Evolutionary conservation across 2,888 invertebrate species (phyloP).

Genomic region (Trichopria drosophilae): DNA sequence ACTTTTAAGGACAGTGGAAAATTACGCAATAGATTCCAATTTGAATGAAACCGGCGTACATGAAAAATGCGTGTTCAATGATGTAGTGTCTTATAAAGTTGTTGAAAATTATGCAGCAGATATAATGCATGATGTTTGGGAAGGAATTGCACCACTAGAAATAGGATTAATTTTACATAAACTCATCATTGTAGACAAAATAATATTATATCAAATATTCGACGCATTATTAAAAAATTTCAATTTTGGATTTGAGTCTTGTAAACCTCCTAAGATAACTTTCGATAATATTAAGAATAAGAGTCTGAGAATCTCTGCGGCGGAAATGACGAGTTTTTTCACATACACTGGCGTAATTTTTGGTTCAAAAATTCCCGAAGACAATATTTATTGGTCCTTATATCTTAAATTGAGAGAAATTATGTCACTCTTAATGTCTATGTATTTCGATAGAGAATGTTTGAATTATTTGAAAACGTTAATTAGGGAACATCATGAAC

Average conservation of each 20-base stretch:
- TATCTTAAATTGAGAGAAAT: conserved; percentile 23
- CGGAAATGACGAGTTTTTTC: conserved; percentile 28
- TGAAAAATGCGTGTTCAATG: conserved; percentile 30
- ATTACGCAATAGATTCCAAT: conserved; percentile 28
- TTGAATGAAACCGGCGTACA: conserved; percentile 28
- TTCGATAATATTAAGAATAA: conserved; percentile 22
- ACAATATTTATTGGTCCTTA: conserved; percentile 24
- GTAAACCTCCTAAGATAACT: conserved; percentile 27
- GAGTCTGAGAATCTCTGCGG: conserved; percentile 27
- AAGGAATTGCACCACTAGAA: conserved; percentile 30
- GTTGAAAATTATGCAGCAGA: conserved; percentile 30
- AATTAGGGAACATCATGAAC: conserved; percentile 12
- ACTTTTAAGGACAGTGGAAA: conserved; percentile 20
- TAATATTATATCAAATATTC: conserved; percentile 17
- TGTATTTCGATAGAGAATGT: too few species aligned
- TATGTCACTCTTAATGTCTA: conserved; percentile 1
- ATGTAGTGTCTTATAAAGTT: conserved; percentile 27
- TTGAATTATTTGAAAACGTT: too few species aligned
- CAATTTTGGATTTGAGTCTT: conserved; percentile 19
- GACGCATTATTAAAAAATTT: conserved; percentile 22
- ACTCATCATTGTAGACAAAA: too few species aligned
- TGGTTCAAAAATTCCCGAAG: too few species aligned
- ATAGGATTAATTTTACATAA: conserved; percentile 24
- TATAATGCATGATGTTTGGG: conserved; percentile 34
- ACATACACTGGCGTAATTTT: too few species aligned